Base-by-base conservation (phyloP, 1,140 invertebrate genomes). In the Camponotus vicinus region DNA sequence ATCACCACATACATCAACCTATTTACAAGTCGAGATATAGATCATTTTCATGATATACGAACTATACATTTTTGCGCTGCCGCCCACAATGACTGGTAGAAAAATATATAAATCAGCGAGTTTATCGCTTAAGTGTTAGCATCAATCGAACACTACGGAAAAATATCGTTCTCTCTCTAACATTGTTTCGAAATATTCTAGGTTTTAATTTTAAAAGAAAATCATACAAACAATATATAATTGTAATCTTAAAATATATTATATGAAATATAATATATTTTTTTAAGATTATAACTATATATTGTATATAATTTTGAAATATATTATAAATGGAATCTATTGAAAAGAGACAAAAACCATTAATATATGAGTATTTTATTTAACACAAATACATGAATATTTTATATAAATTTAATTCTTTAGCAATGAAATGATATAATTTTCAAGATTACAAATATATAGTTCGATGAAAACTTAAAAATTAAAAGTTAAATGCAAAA, bases 101-200 rank as follows among this genome's bases (percentile, higher is more conserved):
- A 37, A n/a, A 75, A 4, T 73, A 37, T 34, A 75, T 57, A 37
- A 75, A 75, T 57, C 52, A 75, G n/a, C 52, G 18, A 73, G 13
- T 57, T 57, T 75, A 57, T 75, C 71, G 11, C 15, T 37, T 21
- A 75, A 75, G 57, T 3, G n/a, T 75, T 75, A 57, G 13, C 52
- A 75, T 57, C 32, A 75, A 57, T 57, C n/a, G 6, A 73, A 73
- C 13, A 52, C 1, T 11, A 45, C 1, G 11, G 45, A 32, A 55
- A 73, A 34, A 75, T 57, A 75, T 5, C 6, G 11, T 37, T 37
- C 27, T 27, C 27, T 27, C 27, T 27, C 0, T 57, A 73, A 73
- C n/a, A 2, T 75, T 37, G 1, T 57, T 37, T 73, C 34, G 9
- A 73, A 73, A 57, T 75, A 52, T 27, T 32, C 3, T 11, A 11